Evolutionary conservation across 2,797 vertebrate species (phyloP), one percentile per base, ranked within the genome.

Genomic region (Bradypodion pumilum): DNA sequence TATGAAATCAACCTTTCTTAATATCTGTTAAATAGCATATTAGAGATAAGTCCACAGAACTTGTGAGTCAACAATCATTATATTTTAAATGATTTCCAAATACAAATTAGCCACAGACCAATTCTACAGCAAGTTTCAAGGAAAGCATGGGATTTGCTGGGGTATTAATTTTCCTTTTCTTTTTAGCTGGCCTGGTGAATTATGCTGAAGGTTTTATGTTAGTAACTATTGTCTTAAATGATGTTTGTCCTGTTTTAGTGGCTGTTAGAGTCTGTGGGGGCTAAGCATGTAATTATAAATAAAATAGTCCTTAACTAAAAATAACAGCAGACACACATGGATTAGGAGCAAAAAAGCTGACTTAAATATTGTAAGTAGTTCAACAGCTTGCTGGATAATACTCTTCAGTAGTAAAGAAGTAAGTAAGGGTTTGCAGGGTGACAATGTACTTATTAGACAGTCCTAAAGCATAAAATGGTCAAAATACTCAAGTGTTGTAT

Each of bases 291-390:
- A 74, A 40, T 29, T 68, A 68, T 66, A 75, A 75, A 66, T 66
- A 83, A 59, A 75, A 56, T 68, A n/a, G 19, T 68, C 40, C 37
- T 59, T 83, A 75, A 65, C 72, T 75, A 76, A 83, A 83, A 42
- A 68, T 74, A 37, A 52, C 32, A 74, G 60, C 72, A 66, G 59
- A 46, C 37, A 42, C 78, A 63, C 40, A 79, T 74, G 60, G 44
- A 79, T 73, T 63, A 79, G 29, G 32, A 52, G 68, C 8, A 35
- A 19, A 85, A 85, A 46, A 63, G 32, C 70, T 63, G 44, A 35
- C 23, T 46, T 63, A 74, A 56, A 74, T 74, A 59, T 59, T 65
- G 69, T 63, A 74, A 80, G 35, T 32, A 85, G 49, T 74, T 80
- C 81, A 32, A 13, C 40, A 46, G 5, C 62, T 59, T 68, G 72